These are phyloP conservation scores for Nestor notabilis DNA, from an alignment of 2,113 vertebrate genomes.

Conservation along the genomic window DNA sequence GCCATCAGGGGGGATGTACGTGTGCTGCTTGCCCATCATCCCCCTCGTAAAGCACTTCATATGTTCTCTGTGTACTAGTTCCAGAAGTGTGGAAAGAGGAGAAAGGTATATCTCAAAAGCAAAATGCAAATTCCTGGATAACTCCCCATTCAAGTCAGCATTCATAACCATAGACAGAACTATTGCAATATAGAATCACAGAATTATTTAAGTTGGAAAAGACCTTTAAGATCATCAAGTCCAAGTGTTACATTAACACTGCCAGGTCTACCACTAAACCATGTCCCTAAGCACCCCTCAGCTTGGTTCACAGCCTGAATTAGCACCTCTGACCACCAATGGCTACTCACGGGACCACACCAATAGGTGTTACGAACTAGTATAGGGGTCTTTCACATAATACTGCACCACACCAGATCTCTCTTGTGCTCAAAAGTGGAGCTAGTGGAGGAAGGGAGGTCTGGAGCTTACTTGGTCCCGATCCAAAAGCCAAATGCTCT, in stretches of 20 bases:
- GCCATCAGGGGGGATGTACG: fast-evolving
- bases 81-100: background rate
- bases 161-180: background rate
- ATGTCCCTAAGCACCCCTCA: background rate
- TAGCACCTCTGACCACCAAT: background rate
- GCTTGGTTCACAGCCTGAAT: background rate
- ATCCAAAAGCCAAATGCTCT: background rate
- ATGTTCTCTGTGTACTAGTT: background rate
- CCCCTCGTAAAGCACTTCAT: background rate
- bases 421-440: background rate
- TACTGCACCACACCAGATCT: background rate
- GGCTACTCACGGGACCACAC: background rate
- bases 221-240: background rate
- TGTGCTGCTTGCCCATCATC: background rate
- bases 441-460: background rate
- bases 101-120: fast-evolving
- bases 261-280: background rate
- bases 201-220: background rate
- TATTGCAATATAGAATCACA: fast-evolving
- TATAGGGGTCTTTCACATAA: background rate
- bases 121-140: background rate
- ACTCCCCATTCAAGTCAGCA: background rate
- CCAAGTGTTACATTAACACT: background rate
- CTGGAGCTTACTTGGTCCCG: background rate
- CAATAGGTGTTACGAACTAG: fast-evolving